Evolutionary conservation across 2,797 vertebrate species (phyloP), one percentile per base, ranked within the genome.

Genomic region (Ptychadena robeensis): DNA sequence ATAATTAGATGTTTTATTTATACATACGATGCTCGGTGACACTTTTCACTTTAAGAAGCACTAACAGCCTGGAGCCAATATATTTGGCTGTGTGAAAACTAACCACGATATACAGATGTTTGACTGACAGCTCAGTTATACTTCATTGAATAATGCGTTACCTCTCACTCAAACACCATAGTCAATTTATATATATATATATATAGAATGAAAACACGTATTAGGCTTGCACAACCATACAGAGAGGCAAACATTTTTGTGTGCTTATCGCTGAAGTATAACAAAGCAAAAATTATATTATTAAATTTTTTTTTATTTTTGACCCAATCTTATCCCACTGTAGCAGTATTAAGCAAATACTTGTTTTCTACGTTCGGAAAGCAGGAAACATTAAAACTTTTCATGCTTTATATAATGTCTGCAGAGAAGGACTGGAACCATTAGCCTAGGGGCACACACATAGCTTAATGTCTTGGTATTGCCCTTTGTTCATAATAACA

Each of bases 21-120:
- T 12, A 31, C 48, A 63, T 40, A 44, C 9, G 25, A 40, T 35
- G 53, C 38, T 65, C 25, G 8, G 15, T 70, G 73, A 82, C 67
- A 82, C 72, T 71, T 78, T 71, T 77, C 48, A 35, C 73, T 82
- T 82, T 82, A 30, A 77, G 69, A 61, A n/a, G 8, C 68, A 65
- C 30, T 77, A 76, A 71, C 73, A 30, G 73, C 81, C 81, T 78
- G 30, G 14, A 38, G 81, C 38, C 53, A 77, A 38, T 78, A 77
- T 71, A 78, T 77, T 82, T 59, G 61, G 25, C 73, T 82, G 57
- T 64, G 30, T 44, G 72, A 78, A 77, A 28, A 1, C 38, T 14
- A 76, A 48, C 73, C 22, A 69, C 14, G 44, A 31, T 64, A 82
- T 65, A 27, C 30, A 48, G n/a, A 53, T 44, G 57, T 69, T n/a